phyloP scores from a whole-genome alignment of 1,140 invertebrate species.

The Trachymyrmex cornetzi region DNA sequence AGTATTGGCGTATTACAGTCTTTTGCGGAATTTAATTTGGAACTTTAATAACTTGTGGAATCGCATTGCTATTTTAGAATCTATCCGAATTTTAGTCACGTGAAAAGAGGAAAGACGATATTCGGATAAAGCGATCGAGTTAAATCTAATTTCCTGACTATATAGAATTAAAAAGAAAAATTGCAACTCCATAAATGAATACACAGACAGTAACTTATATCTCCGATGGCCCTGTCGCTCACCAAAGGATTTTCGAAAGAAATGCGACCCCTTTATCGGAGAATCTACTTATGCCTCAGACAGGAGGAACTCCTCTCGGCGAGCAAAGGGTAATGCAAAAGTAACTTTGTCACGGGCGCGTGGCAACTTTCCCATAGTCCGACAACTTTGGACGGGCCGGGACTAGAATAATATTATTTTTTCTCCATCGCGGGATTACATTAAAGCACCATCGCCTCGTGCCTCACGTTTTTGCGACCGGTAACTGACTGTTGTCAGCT shows the following conservation, averaged over 20 bases:
- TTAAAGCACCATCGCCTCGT: conserved; percentile 46
- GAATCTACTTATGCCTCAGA: conserved; percentile 72
- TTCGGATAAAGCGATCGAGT: conserved; percentile 1
- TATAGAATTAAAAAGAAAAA: neutral
- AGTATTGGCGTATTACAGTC: conserved; percentile 75
- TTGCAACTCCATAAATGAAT: conserved; percentile 14
- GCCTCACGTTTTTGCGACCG: conserved; percentile 47
- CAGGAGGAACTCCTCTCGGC: conserved; percentile 63
- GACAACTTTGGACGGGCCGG: conserved; percentile 68
- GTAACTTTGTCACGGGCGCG: conserved; percentile 74
- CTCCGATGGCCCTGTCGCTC: conserved; percentile 1
- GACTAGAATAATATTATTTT: conserved; percentile 77
- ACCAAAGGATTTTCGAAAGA: conserved; percentile 61
- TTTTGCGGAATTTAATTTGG: conserved; percentile 76
- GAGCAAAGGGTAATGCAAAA: conserved; percentile 77
- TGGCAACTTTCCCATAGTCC: conserved; percentile 75
- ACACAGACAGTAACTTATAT: conserved; percentile 16
- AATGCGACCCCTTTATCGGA: conserved; percentile 67
- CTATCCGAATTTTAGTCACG: conserved; percentile 13
- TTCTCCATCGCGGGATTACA: conserved; percentile 73
- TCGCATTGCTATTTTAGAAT: conserved; percentile 2
- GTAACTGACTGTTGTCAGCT: conserved; percentile 70
- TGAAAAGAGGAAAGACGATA: neutral
- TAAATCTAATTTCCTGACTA: conserved; percentile 25
- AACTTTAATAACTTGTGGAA: conserved; percentile 40